Base-by-base conservation (phyloP, 2,888 invertebrate species). In the Andrena fulva region DNA sequence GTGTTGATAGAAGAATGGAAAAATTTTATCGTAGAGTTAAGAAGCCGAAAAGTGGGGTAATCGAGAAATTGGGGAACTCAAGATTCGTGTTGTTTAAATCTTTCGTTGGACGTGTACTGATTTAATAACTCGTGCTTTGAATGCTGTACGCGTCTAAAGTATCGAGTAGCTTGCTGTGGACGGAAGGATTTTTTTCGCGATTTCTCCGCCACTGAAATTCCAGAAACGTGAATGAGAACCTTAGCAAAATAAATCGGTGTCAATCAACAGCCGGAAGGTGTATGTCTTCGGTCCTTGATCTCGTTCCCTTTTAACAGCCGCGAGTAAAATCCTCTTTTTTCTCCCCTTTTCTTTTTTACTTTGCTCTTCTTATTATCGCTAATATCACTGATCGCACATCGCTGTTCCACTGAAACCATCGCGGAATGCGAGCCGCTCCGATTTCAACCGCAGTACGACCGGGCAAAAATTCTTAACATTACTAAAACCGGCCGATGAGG, bases 401-500 rank as follows among this genome's bases (percentile, higher is more conserved):
- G 74, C 59, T 80, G 77, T 70, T 77, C 62, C 76, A 73, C 78
- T 79, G 82, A 80, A 81, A 85, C 84, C 82, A 81, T 88, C 87
- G 52, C 72, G 89, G 89, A 90, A 91, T 91, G 89, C 89, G 86
- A 85, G 77, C 84, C 85, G 87, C 89, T 91, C 91, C 87, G 86
- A 86, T 91, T 90, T 89, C 91, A 90, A 91, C 90, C 91, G 85
- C 91, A 90, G 80, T 76, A 56, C 85, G 78, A 73, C 80, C 84
- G 70, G 78, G 72, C 71, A 89, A 89, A 89, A 87, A 87, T 85
- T 80, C 79, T 73, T 84, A 89, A 90, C 87, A 85, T 90, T 89
- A 85, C 87, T 89, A 86, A 89, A 90, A 89, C 89, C 87, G 89
- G 89, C 85, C 78, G 83, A 70, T 68, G 84, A 68, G 78, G 83